These are phyloP conservation scores for Xanthia togata DNA, from an alignment of 2,888 invertebrate genomes.

Conservation along the genomic window DNA sequence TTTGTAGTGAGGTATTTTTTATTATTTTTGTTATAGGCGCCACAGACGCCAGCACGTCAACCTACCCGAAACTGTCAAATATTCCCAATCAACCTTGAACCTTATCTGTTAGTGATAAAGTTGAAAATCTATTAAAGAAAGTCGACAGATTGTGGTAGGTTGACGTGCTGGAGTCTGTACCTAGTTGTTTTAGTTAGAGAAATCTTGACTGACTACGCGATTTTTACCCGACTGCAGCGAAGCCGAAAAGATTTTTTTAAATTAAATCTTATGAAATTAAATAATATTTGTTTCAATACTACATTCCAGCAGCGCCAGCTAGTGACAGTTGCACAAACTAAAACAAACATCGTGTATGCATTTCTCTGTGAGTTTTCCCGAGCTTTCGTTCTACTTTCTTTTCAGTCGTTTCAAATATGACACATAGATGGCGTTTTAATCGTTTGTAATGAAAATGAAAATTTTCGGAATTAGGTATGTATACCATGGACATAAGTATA, in stretches of 20 bases:
- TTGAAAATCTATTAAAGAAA: too few species aligned
- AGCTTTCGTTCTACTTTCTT: constrained; percentile 18
- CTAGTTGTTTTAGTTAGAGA: too few species aligned
- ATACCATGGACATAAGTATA: too few species aligned
- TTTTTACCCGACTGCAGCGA: neutral
- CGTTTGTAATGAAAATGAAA: too few species aligned
- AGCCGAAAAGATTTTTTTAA: neutral
- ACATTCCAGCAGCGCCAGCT: constrained; percentile 39
- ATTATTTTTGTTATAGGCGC: neutral
- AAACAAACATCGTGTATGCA: neutral
- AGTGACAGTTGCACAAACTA: constrained; percentile 7
- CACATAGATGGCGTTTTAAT: constrained; percentile 46
- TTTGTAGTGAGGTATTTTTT: neutral
- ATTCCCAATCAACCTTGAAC: too few species aligned
- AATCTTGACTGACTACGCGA: neutral
- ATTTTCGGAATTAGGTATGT: neutral
- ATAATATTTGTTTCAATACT: neutral
- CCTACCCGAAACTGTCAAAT: too few species aligned
- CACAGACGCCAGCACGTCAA: too few species aligned
- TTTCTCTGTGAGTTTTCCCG: constrained; percentile 11
- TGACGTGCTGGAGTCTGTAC: too few species aligned
- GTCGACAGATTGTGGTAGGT: too few species aligned
- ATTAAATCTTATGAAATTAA: neutral
- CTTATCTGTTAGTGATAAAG: too few species aligned
- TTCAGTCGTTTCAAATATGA: constrained; percentile 6